These are phyloP conservation scores for Polia nebulosa DNA, from an alignment of 2,888 invertebrate genomes.

Conservation along the genomic window DNA sequence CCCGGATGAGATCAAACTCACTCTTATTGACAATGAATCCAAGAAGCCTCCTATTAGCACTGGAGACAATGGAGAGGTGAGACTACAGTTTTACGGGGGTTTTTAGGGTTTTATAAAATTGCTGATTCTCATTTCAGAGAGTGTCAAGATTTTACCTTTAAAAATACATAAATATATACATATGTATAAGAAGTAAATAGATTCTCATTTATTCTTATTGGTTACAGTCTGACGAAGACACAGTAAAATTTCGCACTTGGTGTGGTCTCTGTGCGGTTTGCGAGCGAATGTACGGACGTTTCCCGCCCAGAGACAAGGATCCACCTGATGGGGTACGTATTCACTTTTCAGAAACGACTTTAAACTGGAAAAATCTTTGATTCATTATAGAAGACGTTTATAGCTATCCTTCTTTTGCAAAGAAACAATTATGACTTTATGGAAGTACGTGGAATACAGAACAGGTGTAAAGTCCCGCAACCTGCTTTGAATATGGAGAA, in stretches of 20 bases:
- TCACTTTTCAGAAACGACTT: background rate
- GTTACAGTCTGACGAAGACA: slow-evolving; percentile 81
- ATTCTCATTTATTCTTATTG: slow-evolving; percentile 50
- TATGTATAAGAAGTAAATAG: background rate
- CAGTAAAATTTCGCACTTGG: slow-evolving; percentile 94
- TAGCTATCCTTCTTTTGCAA: no score
- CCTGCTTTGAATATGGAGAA: no score
- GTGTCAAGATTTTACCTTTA: no score
- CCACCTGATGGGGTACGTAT: slow-evolving; percentile 92
- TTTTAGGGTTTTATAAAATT: background rate
- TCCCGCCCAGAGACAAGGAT: slow-evolving; percentile 91
- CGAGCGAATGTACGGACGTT: slow-evolving; percentile 93
- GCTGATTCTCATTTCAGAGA: no score
- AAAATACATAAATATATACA: no score
- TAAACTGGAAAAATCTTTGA: background rate
- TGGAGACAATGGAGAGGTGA: slow-evolving; percentile 77
- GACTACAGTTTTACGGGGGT: background rate
- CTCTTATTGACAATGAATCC: slow-evolving; percentile 74
- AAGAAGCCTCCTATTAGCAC: slow-evolving; percentile 61
- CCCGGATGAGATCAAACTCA: slow-evolving; percentile 86
- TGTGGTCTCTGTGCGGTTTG: slow-evolving; percentile 95
- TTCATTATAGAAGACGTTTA: background rate
- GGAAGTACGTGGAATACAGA: no score
- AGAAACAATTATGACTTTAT: no score
- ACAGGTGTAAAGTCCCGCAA: no score